Conservation (phyloP, 2,888 invertebrate species). For the Isoperla grammatica region DNA sequence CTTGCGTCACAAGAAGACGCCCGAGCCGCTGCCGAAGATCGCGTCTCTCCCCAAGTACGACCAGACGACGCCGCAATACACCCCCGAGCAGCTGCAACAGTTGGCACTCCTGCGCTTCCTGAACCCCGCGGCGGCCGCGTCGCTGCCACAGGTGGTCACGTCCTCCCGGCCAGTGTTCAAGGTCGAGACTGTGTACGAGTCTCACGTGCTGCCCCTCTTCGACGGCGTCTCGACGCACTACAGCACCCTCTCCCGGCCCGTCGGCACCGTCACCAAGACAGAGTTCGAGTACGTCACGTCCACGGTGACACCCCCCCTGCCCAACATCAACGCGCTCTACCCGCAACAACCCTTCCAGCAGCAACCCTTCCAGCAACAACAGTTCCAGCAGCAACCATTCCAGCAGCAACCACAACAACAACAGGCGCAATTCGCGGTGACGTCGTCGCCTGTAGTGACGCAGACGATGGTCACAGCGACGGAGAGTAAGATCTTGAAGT, state of each 20-base stretch:
- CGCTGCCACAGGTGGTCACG: conserved; percentile 65
- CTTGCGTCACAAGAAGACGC: conserved; percentile 50
- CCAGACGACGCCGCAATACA: conserved; percentile 39
- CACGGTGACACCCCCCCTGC: conserved; percentile 50
- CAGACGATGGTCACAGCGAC: conserved; percentile 74
- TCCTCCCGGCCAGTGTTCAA: conserved; percentile 64
- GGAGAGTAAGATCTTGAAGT: conserved; percentile 72
- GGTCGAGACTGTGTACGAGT: conserved; percentile 74
- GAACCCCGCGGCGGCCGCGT: conserved; percentile 59
- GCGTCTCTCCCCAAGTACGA: conserved; percentile 41
- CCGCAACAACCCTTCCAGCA: conserved; percentile 32
- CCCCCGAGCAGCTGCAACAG: conserved; percentile 66
- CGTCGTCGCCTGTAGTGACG: conserved; percentile 73
- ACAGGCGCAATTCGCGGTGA: conserved; percentile 59
- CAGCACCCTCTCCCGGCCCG: conserved; percentile 71
- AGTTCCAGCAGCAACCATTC: conserved; percentile 39
- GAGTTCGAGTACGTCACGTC: conserved; percentile 73
- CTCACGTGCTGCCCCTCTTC: conserved; percentile 72
- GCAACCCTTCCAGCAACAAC: conserved; percentile 32
- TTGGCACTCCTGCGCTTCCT: conserved; percentile 65
- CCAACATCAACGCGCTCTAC: conserved; percentile 37
- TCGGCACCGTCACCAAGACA: conserved; percentile 72
- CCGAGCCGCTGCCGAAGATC: conserved; percentile 66
- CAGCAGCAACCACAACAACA: conserved; percentile 33
- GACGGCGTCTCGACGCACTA: conserved; percentile 69